Evolutionary conservation across 2,797 vertebrate genomes (phyloP).

Genomic region (Microhierax caerulescens): DNA sequence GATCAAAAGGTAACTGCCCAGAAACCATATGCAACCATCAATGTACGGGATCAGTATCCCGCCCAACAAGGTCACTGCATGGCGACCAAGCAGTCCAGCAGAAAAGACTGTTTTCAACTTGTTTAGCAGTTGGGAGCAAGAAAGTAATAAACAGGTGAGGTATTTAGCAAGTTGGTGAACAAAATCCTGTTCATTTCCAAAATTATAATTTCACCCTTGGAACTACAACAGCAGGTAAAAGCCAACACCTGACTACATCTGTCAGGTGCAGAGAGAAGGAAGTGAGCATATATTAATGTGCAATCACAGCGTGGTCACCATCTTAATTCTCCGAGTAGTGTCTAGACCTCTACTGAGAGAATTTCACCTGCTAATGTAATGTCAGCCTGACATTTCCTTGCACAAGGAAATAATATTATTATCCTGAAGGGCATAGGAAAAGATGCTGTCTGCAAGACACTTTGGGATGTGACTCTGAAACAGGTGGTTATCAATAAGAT

Average conservation of each 20-base stretch:
- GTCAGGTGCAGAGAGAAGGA: not conserved
- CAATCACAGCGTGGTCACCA: not conserved
- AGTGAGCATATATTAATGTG: not conserved
- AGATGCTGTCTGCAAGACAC: not conserved
- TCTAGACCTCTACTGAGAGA: not conserved
- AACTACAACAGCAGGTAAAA: not conserved
- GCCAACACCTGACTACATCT: not conserved
- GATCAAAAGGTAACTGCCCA: not conserved
- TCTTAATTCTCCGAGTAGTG: not conserved
- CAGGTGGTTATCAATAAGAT: not conserved
- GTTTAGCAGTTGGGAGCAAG: not conserved
- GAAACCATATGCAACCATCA: not conserved
- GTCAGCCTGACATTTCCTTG: not conserved
- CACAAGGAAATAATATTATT: not conserved
- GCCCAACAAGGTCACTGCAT: not conserved
- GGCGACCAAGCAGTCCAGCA: not conserved
- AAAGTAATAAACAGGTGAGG: not conserved
- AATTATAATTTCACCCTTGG: not conserved
- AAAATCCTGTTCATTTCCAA: not conserved
- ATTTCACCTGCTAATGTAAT: not conserved
- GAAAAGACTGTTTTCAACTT: not conserved
- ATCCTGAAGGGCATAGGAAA: not conserved
- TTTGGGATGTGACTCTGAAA: not conserved
- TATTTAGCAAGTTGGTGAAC: not conserved
- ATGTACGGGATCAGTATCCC: fast-evolving